Evolutionary conservation across 2,113 vertebrate species (phyloP).

Genomic region (Emydura subglobosa): DNA sequence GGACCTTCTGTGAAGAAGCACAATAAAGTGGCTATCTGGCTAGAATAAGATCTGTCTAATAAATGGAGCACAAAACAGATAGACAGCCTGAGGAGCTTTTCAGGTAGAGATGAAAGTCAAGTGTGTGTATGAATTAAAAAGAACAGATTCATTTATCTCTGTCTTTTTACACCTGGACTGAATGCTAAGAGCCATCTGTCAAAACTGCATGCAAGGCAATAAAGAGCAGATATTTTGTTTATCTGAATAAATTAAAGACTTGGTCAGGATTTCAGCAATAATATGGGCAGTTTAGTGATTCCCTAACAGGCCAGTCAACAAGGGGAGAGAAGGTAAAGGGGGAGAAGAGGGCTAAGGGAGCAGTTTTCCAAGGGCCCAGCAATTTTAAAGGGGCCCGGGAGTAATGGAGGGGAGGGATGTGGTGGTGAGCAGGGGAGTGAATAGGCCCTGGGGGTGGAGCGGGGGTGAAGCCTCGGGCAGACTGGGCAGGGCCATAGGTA

Average conservation of each 20-base stretch:
- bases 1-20: slow-evolving; percentile 39
- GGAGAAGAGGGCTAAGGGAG: too few species aligned
- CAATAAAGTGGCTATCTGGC: neutral
- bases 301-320: neutral
- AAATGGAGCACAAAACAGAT: slow-evolving; percentile 27
- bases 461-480: too few species aligned
- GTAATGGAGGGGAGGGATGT: too few species aligned
- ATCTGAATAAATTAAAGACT: slow-evolving; percentile 74
- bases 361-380: too few species aligned
- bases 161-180: slow-evolving; percentile 74
- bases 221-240: slow-evolving; percentile 74
- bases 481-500: too few species aligned
- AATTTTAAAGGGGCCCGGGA: too few species aligned
- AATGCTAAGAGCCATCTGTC: slow-evolving; percentile 76
- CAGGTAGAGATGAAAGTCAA: slow-evolving; percentile 73
- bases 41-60: slow-evolving; percentile 40
- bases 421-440: too few species aligned
- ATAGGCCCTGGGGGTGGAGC: too few species aligned
- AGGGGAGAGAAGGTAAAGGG: too few species aligned
- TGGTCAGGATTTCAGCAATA: slow-evolving; percentile 58
- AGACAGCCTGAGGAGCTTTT: slow-evolving; percentile 59
- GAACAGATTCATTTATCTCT: slow-evolving; percentile 75
- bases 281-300: slow-evolving; percentile 17
- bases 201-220: slow-evolving; percentile 60
- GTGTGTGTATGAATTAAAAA: slow-evolving; percentile 60